These are phyloP conservation scores for Nannospalax galili DNA, from an alignment of 2,113 vertebrate species.

Conservation along the genomic window DNA sequence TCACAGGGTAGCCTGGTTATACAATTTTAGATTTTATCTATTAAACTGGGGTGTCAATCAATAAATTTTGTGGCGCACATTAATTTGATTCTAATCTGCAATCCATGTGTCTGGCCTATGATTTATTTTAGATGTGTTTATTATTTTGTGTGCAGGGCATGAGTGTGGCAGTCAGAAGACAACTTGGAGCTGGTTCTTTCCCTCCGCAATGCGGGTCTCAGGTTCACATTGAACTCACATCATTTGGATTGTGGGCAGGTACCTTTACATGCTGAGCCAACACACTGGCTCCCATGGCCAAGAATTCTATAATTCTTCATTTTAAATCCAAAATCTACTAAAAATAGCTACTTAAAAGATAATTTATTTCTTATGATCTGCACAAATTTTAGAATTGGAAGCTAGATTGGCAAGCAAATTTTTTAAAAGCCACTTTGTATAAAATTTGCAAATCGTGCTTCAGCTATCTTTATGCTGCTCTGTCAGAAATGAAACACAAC, in stretches of 20 bases:
- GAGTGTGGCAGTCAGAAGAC: not conserved
- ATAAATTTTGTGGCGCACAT: not conserved
- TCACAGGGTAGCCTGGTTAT: not conserved
- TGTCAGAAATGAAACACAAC: constrained; percentile 18
- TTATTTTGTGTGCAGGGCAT: not conserved
- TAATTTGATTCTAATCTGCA: not conserved
- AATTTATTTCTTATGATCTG: constrained; percentile 5
- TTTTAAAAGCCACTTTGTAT: constrained; percentile 12
- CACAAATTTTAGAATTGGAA: not conserved
- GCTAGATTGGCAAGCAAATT: not conserved
- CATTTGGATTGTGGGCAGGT: no score
- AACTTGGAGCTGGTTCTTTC: not conserved
- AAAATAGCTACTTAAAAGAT: not conserved
- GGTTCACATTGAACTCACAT: not conserved
- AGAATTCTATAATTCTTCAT: not conserved
- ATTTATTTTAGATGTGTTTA: no score
- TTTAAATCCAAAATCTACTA: not conserved
- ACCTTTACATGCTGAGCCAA: no score
- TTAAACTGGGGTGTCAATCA: not conserved
- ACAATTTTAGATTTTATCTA: not conserved
- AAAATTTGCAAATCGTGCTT: constrained; percentile 32
- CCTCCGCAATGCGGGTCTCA: no score
- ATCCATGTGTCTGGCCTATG: not conserved
- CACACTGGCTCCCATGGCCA: not conserved
- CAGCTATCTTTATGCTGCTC: not conserved